Base-by-base conservation (phyloP, 2,797 vertebrate species). In the Meda fulgida region DNA sequence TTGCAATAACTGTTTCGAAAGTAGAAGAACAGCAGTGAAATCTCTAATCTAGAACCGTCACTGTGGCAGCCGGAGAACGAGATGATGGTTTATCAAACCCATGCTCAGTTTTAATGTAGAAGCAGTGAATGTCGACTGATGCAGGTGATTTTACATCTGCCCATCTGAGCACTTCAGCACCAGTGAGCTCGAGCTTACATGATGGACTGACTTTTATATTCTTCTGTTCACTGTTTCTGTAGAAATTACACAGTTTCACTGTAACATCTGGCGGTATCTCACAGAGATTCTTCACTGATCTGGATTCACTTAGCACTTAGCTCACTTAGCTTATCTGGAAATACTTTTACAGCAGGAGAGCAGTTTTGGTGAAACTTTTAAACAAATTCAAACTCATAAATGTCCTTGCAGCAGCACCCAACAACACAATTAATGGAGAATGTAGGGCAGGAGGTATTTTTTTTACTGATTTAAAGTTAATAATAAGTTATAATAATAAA, bases 311-410 rank as follows among this genome's bases (percentile, higher is more conserved):
- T 71, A 91, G 85, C 53, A 53, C 4, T n/a, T n/a, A n/a, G n/a
- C n/a, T n/a, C n/a, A n/a, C n/a, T n/a, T n/a, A n/a, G n/a, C n/a
- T n/a, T n/a, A 0, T 81, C 18, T 87, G 70, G 5, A 88, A 1
- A 95, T 93, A n/a, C 96, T 97, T 84, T 96, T 96, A 0, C 36
- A 90, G 0, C 93, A 96, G 84, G 94, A 87, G 1, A 93, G 93
- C n/a, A n/a, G 1, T 19, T 36, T 67, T 67, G 18, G 3, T n/a
- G 11, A n/a, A n/a, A 58, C 3, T 3, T 71, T 40, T 43, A 43
- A 58, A 58, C 9, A n/a, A 58, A n/a, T 58, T n/a, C 1, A 58
- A 55, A 3, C 23, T 58, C 4, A 58, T 58, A 11, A n/a, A 58
- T 58, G 23, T 26, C 10, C 4, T 58, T n/a, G 23, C 55, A 58